Evolutionary conservation across 2,888 invertebrate genomes (phyloP).

Genomic region (Heliconius erato): DNA sequence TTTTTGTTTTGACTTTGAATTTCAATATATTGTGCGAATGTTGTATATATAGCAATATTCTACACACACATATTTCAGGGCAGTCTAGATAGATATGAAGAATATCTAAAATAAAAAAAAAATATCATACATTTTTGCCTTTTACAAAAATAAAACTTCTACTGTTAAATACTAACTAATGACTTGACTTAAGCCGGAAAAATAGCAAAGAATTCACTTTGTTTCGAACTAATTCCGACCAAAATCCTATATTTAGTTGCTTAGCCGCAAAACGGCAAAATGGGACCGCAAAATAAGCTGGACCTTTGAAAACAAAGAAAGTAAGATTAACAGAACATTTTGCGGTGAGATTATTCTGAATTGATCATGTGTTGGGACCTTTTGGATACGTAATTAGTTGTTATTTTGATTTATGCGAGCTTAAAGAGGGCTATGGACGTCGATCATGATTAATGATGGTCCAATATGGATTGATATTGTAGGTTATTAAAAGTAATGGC

Average conservation of each 20-base stretch:
- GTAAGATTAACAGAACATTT: conserved; percentile 27
- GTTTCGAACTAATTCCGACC: neutral
- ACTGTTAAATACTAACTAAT: neutral
- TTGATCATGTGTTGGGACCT: conserved; percentile 21
- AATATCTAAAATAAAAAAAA: too few species aligned
- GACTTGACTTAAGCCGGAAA: neutral
- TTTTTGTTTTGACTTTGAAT: too few species aligned
- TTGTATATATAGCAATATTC: too few species aligned
- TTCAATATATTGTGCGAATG: too few species aligned
- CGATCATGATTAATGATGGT: conserved; percentile 20
- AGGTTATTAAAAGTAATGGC: conserved; percentile 17
- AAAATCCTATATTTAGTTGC: conserved; percentile 13
- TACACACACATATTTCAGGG: too few species aligned
- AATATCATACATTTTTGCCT: too few species aligned
- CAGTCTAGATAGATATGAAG: too few species aligned
- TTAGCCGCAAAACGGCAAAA: conserved; percentile 4
- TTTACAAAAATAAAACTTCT: neutral
- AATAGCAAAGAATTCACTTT: neutral
- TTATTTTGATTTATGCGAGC: conserved; percentile 22
- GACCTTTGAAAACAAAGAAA: conserved; percentile 32
- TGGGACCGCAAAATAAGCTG: conserved; percentile 26
- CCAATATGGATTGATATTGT: neutral
- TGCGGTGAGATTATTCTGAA: neutral
- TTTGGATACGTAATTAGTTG: conserved; percentile 31
- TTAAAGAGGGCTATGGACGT: neutral